phyloP scores from a whole-genome alignment of 2,888 invertebrate species.

The Acleris literana region DNA sequence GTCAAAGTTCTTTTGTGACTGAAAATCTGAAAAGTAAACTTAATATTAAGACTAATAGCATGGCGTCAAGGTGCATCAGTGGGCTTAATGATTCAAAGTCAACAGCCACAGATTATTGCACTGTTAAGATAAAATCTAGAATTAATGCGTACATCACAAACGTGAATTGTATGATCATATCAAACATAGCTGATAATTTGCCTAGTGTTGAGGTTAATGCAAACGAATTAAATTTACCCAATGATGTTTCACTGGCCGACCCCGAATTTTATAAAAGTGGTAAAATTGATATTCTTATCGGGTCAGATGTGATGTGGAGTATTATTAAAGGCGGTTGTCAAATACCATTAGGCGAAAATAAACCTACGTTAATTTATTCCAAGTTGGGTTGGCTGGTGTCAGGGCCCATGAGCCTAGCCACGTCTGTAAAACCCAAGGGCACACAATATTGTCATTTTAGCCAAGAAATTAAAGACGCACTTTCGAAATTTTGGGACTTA shows the following conservation, averaged over 20 bases:
- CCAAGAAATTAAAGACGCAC: constrained; percentile 11
- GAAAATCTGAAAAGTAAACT: constrained; percentile 14
- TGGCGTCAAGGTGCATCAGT: background rate
- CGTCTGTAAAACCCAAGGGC: background rate
- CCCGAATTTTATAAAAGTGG: constrained; percentile 13
- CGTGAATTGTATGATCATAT: constrained; percentile 10
- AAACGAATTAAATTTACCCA: constrained; percentile 4
- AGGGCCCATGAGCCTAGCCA: background rate
- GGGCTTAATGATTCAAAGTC: constrained; percentile 3
- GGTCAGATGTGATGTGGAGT: constrained; percentile 7
- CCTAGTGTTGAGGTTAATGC: constrained; percentile 13
- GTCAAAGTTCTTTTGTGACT: constrained; percentile 5
- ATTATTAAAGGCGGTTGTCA: constrained; percentile 13
- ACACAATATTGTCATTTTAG: constrained; percentile 5
- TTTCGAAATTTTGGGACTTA: constrained; percentile 4
- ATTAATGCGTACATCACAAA: background rate
- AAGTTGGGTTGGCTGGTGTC: constrained; percentile 15
- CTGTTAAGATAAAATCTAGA: constrained; percentile 10
- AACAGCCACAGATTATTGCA: background rate
- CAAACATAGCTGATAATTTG: constrained; percentile 6
- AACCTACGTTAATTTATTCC: constrained; percentile 1
- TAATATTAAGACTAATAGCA: constrained; percentile 4
- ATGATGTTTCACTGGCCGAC: constrained; percentile 3
- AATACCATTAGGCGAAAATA: constrained; percentile 3
- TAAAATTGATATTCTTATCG: constrained; percentile 9